Conservation (phyloP, 2,113 vertebrate genomes). For the Panthera tigris region DNA sequence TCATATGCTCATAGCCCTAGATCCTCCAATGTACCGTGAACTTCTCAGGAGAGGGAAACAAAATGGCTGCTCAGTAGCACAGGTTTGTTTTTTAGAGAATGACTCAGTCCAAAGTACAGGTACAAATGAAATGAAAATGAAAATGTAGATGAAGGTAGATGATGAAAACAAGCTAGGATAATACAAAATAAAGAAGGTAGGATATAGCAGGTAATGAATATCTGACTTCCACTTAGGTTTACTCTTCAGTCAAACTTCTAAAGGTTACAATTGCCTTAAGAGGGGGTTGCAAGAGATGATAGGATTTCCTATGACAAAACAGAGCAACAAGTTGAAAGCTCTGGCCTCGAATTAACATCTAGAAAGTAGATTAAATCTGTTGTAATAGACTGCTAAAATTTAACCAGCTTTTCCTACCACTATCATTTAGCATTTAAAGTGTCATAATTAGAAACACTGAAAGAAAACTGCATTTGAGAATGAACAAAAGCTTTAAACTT, state of each 20-base stretch:
- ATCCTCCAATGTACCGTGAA: not conserved
- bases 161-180: not conserved
- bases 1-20: not conserved
- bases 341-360: not conserved
- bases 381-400: not conserved
- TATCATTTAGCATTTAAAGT: not conserved
- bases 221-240: not conserved
- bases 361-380: slow-evolving; percentile 9
- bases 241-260: not conserved
- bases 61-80: not conserved
- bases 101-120: not conserved
- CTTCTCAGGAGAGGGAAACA: not conserved
- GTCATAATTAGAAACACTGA: slow-evolving; percentile 17
- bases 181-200: not conserved
- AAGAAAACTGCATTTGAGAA: slow-evolving; percentile 14
- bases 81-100: not conserved
- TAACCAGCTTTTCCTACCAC: not conserved
- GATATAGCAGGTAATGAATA: not conserved
- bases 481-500: slow-evolving; percentile 13
- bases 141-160: not conserved
- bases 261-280: not conserved
- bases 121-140: not conserved
- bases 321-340: not conserved
- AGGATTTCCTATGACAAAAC: not conserved
- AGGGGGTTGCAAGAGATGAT: not conserved